Evolutionary conservation across 2,113 vertebrate species (phyloP).

Genomic region (Leucosticte australis): DNA sequence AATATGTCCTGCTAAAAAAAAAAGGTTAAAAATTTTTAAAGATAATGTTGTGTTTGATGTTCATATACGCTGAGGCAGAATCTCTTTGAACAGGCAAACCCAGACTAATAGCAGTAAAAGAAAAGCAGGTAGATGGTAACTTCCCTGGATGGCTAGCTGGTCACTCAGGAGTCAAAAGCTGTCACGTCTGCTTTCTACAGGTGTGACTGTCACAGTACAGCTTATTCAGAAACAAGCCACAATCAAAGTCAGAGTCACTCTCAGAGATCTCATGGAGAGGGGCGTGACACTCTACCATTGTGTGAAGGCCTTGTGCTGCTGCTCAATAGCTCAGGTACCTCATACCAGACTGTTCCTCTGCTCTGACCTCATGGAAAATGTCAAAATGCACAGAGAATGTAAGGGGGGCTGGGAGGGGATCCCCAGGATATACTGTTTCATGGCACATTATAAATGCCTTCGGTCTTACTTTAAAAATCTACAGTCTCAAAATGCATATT

Average conservation of each 20-base stretch:
- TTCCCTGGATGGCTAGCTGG: neutral
- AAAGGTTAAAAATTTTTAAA: neutral
- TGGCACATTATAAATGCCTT: neutral
- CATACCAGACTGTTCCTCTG: neutral
- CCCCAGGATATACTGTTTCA: fast-evolving
- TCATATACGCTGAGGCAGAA: neutral
- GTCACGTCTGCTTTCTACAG: neutral
- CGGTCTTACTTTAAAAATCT: neutral
- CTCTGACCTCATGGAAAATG: neutral
- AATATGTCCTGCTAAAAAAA: neutral
- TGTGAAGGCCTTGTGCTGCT: neutral
- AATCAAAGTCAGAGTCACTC: neutral
- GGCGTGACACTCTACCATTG: neutral
- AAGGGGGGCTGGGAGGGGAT: fast-evolving
- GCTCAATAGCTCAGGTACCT: neutral
- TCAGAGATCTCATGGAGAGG: neutral
- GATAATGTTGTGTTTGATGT: neutral
- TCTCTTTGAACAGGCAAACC: neutral
- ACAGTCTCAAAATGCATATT: neutral
- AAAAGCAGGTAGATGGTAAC: neutral
- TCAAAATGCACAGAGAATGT: neutral
- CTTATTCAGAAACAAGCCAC: neutral
- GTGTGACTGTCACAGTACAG: fast-evolving
- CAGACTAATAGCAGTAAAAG: neutral
- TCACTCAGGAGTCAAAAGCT: neutral